Evolutionary conservation across 2,888 invertebrate genomes (phyloP).

Genomic region (Lepidocyrtinus sp.): DNA sequence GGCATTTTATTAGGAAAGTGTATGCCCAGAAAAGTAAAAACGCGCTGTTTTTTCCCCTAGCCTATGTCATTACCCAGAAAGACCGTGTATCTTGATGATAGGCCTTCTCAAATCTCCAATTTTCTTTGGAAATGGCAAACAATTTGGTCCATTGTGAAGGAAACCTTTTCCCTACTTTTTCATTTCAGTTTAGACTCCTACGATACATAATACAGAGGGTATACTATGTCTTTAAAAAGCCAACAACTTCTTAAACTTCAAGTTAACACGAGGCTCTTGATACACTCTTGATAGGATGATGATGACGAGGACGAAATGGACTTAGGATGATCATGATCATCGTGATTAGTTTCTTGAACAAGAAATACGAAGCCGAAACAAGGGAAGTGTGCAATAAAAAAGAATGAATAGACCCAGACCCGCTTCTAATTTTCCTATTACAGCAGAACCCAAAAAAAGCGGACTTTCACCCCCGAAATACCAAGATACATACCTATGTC

Average conservation of each 20-base stretch:
- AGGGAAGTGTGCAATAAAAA: slow-evolving; percentile 4
- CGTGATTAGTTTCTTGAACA: not conserved
- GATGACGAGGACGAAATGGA: not conserved
- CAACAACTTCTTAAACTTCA: not conserved
- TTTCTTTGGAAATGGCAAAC: slow-evolving; percentile 41
- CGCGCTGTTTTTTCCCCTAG: not conserved
- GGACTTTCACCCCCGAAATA: not conserved
- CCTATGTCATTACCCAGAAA: not conserved
- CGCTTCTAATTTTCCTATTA: slow-evolving; percentile 4
- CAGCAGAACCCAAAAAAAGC: not conserved
- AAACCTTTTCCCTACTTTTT: slow-evolving; percentile 2
- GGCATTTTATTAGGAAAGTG: slow-evolving; percentile 10
- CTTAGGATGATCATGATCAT: slow-evolving; percentile 4
- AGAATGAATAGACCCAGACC: not conserved
- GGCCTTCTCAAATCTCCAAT: slow-evolving; percentile 48
- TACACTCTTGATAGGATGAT: slow-evolving; percentile 7
- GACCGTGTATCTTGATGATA: slow-evolving; percentile 32
- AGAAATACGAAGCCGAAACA: slow-evolving; percentile 13
- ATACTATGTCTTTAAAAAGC: not conserved
- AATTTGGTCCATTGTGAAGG: slow-evolving; percentile 32
- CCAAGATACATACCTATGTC: no score
- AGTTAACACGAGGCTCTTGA: not conserved
- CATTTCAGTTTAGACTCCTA: not conserved
- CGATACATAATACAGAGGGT: not conserved
- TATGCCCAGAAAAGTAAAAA: slow-evolving; percentile 8